phyloP scores from a whole-genome alignment of 1,140 invertebrate genomes.

The Saxidomus purpurata region DNA sequence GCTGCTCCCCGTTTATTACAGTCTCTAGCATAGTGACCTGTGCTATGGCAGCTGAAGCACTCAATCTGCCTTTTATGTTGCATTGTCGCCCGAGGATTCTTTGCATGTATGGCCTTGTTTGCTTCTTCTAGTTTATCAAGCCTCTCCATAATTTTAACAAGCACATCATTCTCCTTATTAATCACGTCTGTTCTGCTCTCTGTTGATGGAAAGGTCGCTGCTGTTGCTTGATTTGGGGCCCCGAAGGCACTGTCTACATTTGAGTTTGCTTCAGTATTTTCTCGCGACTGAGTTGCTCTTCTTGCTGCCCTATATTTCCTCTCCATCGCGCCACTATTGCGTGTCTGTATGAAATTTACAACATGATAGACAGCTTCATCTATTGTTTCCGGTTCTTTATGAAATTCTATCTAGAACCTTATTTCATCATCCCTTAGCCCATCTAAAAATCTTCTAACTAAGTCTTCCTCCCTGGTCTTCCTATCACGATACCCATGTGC shows the following conservation, averaged over 20 bases:
- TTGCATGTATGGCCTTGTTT: not conserved
- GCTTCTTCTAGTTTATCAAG: constrained; percentile 1
- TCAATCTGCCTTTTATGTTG: not conserved
- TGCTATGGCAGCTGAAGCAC: not conserved
- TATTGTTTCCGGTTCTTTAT: constrained; percentile 14
- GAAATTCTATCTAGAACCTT: constrained; percentile 16
- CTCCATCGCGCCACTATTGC: not conserved
- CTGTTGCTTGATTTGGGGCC: not conserved
- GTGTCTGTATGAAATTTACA: not conserved
- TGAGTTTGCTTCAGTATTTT: not conserved
- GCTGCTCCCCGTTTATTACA: no score
- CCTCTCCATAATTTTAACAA: not conserved
- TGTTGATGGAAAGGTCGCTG: not conserved
- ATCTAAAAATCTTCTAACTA: no score
- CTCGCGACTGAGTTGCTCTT: not conserved
- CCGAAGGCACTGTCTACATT: not conserved
- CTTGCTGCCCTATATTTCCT: not conserved
- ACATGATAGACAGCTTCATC: constrained; percentile 31
- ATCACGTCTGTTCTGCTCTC: not conserved
- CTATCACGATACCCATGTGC: constrained; percentile 4
- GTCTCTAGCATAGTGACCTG: constrained; percentile 10
- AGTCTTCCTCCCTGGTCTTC: no score
- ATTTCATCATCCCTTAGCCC: constrained; percentile 6
- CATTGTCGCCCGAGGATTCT: no score
- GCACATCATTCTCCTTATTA: not conserved